Evolutionary conservation across 1,140 invertebrate species (phyloP), one percentile per base, ranked within the genome.

Genomic region (Lasioglossum baleicum): DNA sequence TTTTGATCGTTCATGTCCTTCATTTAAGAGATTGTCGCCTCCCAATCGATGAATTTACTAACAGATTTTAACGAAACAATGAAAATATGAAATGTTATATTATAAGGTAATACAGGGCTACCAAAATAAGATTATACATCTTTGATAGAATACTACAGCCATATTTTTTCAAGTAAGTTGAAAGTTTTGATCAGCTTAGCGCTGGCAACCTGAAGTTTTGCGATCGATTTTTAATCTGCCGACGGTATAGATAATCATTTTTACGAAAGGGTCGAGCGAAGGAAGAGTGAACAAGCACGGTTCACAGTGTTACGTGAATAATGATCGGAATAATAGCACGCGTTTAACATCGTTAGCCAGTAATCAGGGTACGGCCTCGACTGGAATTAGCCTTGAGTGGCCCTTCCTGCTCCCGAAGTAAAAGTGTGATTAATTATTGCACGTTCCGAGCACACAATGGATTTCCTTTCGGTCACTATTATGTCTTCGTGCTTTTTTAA

Each of bases 381-480:
- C 69, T 73, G 81, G 83, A 87, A 89, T 88, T 88, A 84, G 75
- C 80, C 78, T 76, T 67, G 82, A 88, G 81, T 86, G 68, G 76
- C 48, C 74, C 65, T 53, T 80, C 76, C 70, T 72, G 58, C 35
- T 56, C 26, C 61, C 66, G 63, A 48, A 26, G 68, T 82, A 87
- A 87, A 87, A 87, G 77, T 86, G 78, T 86, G 85, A 89, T 89
- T 89, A 86, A 89, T 89, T 84, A 80, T 83, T 66, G 72, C 31
- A 31, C 70, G 63, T 58, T 60, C 51, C 53, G 10, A 48, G 31
- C 31, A 42, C 75, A 86, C 71, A 84, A 87, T 87, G 31, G 44
- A 64, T 61, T 76, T 56, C 56, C 74, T 65, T 73, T 58, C 31
- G 31, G 35, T n/a, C 56, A 70, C 15, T 51, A 22, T 65, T 73